Evolutionary conservation across 1,140 invertebrate genomes (phyloP).

Genomic region (Psix sp.): DNA sequence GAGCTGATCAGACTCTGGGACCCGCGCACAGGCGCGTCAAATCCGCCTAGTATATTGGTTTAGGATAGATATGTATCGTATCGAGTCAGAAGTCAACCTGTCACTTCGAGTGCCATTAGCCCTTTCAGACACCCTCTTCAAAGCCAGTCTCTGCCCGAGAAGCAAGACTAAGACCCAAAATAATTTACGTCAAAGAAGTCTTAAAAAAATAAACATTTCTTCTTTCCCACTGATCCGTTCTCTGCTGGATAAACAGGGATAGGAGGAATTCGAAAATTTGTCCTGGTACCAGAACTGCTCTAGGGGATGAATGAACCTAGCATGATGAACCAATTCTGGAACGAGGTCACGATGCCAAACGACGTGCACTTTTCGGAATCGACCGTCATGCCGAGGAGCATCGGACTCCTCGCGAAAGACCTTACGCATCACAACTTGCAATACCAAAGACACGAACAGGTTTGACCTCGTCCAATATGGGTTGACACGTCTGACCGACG

Average conservation of each 20-base stretch:
- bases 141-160: too few relatives aligned
- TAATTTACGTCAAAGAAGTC: neutral
- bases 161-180: too few relatives aligned
- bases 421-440: slow-evolving; percentile 62
- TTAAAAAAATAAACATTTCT: too few relatives aligned
- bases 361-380: slow-evolving; percentile 46
- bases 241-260: too few relatives aligned
- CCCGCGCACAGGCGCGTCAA: slow-evolving; percentile 14
- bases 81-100: slow-evolving; percentile 69
- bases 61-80: slow-evolving; percentile 76
- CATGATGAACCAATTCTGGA: slow-evolving; percentile 24
- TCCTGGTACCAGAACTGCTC: too few relatives aligned
- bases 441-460: slow-evolving; percentile 40
- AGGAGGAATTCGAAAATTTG: too few relatives aligned
- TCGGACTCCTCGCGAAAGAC: slow-evolving; percentile 40
- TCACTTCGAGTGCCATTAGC: slow-evolving; percentile 74
- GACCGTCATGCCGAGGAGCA: slow-evolving; percentile 48
- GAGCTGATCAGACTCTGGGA: slow-evolving; percentile 15
- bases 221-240: too few relatives aligned
- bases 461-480: slow-evolving; percentile 35
- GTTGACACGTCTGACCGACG: slow-evolving; percentile 28
- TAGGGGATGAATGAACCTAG: too few relatives aligned
- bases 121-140: slow-evolving; percentile 67
- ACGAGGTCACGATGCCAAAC: slow-evolving; percentile 45
- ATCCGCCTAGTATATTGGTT: slow-evolving; percentile 67